These are phyloP conservation scores for Phasia obesa DNA, from an alignment of 2,888 invertebrate genomes.

Conservation along the genomic window DNA sequence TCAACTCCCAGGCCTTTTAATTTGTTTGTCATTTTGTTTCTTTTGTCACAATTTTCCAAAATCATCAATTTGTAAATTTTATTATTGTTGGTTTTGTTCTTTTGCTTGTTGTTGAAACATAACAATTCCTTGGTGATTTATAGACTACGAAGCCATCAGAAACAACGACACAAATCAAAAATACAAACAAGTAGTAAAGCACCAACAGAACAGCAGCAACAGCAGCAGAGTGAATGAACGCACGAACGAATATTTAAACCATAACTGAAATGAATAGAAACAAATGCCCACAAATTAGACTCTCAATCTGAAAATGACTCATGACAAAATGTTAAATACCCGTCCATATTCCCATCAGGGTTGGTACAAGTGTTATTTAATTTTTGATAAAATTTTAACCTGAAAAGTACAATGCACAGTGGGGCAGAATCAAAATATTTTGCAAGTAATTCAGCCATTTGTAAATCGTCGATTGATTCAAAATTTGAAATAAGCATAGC, in stretches of 20 bases:
- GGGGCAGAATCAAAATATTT: too few relatives aligned
- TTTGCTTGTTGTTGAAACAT: conserved; percentile 40
- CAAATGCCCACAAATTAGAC: conserved; percentile 18
- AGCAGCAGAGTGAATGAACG: conserved; percentile 9
- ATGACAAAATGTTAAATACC: conserved; percentile 62
- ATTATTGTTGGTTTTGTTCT: conserved; percentile 3
- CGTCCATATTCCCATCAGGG: conserved; percentile 46
- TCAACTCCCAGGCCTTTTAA: not conserved
- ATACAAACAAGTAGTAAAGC: conserved; percentile 9
- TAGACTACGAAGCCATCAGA: conserved; percentile 27
- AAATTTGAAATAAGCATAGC: too few relatives aligned
- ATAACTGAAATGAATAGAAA: conserved; percentile 14
- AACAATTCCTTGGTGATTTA: conserved; percentile 63
- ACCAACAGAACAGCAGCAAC: not conserved
- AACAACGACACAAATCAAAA: conserved; percentile 8
- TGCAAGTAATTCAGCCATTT: too few relatives aligned
- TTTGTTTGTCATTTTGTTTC: conserved; percentile 1
- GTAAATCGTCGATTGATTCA: too few relatives aligned
- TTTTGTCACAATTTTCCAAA: conserved; percentile 37
- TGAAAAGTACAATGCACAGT: too few relatives aligned
- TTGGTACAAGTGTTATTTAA: too few relatives aligned
- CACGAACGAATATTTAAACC: conserved; percentile 20
- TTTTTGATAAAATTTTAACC: too few relatives aligned
- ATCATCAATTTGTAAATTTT: conserved; percentile 63
- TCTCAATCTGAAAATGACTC: conserved; percentile 59